Percentiles rank a stretch among this genome's conserved stretches.
These are phyloP conservation scores for Ectropis grisescens DNA, from an alignment of 1,140 invertebrate genomes.

Conservation along the genomic window DNA sequence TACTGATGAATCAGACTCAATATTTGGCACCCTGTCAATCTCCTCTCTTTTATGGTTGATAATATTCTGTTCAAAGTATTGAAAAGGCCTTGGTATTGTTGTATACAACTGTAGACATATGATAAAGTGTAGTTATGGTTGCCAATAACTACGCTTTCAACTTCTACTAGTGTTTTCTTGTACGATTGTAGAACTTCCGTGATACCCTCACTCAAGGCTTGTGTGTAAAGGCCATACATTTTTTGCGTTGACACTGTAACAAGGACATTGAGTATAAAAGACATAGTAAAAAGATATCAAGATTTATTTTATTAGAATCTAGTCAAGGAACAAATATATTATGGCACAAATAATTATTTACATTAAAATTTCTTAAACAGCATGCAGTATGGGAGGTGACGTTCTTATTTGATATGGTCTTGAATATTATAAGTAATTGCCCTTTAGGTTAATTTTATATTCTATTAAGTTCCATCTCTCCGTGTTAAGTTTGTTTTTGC, in stretches of 20 bases:
- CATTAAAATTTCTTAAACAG: too few relatives aligned
- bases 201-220: conserved; percentile 63
- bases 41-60: conserved; percentile 51
- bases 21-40: conserved; percentile 58
- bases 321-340: too few relatives aligned
- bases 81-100: conserved; percentile 53
- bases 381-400: too few relatives aligned
- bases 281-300: too few relatives aligned
- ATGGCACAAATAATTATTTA: too few relatives aligned
- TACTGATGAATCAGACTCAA: conserved; percentile 55
- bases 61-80: conserved; percentile 57
- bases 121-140: conserved; percentile 55
- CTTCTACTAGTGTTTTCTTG: conserved; percentile 47
- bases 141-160: conserved; percentile 45
- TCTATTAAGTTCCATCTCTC: too few relatives aligned
- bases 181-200: conserved; percentile 54
- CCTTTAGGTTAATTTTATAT: too few relatives aligned
- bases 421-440: too few relatives aligned
- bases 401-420: too few relatives aligned
- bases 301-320: too few relatives aligned
- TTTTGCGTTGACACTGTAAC: conserved; percentile 26
- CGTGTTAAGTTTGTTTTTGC: too few relatives aligned
- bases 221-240: conserved; percentile 51
- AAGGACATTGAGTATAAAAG: too few relatives aligned
- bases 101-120: conserved; percentile 57